Evolutionary conservation across 2,888 invertebrate genomes (phyloP).

Genomic region (Drosophila barbarae): DNA sequence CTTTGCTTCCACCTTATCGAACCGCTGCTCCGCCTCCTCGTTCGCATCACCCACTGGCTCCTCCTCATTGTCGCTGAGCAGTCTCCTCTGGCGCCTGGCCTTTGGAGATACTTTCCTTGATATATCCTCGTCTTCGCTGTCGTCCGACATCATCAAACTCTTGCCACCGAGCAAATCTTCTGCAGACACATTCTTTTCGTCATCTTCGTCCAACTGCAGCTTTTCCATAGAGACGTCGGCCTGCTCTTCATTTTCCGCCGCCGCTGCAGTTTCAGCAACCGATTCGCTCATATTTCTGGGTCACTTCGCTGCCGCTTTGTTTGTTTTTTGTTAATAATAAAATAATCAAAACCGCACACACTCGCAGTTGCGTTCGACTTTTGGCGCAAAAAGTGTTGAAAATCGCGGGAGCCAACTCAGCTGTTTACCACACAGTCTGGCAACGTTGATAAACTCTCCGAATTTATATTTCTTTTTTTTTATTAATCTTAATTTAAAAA

Average conservation of each 20-base stretch:
- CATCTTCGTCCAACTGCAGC: conserved; percentile 56
- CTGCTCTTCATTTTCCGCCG: conserved; percentile 57
- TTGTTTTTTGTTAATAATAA: conserved; percentile 20
- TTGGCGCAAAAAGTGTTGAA: conserved; percentile 63
- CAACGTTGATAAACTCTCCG: no score
- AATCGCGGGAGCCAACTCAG: conserved; percentile 10
- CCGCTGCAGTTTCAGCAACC: conserved; percentile 52
- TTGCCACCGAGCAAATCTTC: conserved; percentile 75
- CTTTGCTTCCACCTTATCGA: conserved; percentile 23
- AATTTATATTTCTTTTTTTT: no score
- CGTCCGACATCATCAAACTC: conserved; percentile 73
- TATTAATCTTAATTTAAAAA: no score
- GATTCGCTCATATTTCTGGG: conserved; percentile 62
- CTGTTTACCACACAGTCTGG: background rate
- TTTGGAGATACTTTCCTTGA: conserved; percentile 31
- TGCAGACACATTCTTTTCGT: conserved; percentile 61
- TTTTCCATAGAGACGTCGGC: conserved; percentile 60
- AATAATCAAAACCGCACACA: conserved; percentile 44
- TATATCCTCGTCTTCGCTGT: conserved; percentile 64
- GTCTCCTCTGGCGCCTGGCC: conserved; percentile 27
- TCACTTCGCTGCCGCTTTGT: conserved; percentile 39
- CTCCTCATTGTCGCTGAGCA: conserved; percentile 53
- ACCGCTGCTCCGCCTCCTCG: conserved; percentile 37
- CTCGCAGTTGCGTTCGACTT: conserved; percentile 30
- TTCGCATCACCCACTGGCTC: background rate